Conservation (phyloP, 2,113 vertebrate species). For the Grantiella picta region DNA sequence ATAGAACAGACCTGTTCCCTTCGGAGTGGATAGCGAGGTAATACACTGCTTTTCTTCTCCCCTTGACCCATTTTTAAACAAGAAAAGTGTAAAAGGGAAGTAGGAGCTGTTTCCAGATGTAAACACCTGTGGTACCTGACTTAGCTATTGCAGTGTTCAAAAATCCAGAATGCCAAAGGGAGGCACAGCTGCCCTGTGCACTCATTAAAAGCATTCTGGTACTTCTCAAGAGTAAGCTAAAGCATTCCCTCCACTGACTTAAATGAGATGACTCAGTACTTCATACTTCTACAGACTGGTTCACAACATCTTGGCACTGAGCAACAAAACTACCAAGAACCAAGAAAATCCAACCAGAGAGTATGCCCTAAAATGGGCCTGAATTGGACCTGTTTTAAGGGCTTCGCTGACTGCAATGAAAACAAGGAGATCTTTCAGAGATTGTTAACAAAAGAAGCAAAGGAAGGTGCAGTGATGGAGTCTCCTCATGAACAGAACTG, state of each 20-base stretch:
- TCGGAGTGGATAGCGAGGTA: background rate
- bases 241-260: background rate
- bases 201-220: background rate
- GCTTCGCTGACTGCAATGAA: background rate
- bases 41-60: background rate
- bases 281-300: background rate
- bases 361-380: background rate
- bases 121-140: background rate
- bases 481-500: background rate
- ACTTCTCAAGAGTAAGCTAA: background rate
- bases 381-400: background rate
- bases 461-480: background rate
- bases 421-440: background rate
- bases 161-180: background rate
- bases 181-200: background rate
- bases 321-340: background rate
- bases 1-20: background rate
- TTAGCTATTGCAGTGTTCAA: background rate
- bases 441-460: background rate
- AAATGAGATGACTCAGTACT: background rate
- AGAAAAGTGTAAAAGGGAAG: background rate
- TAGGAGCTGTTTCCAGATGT: background rate
- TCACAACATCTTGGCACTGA: background rate
- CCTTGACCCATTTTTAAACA: background rate
- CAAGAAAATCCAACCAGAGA: background rate